Base-by-base conservation (phyloP, 2,113 vertebrate species). In the Trogon surrucura region DNA sequence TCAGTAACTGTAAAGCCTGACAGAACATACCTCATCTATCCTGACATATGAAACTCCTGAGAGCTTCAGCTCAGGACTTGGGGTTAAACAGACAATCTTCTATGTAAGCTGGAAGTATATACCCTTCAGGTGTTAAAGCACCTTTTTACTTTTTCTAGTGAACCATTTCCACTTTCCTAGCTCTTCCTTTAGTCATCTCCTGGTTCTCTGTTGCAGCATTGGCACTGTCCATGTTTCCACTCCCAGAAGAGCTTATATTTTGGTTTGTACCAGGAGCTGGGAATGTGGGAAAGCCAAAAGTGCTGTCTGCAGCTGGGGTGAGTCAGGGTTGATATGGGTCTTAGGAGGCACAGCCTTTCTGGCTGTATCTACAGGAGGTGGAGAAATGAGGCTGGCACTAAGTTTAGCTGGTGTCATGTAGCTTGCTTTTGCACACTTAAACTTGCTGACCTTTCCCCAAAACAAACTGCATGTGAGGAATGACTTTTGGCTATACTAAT, bases 11-110 rank as follows among this genome's bases (percentile, higher is more conserved):
- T 51, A 51, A 9, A 88, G 21, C 11, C 19, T 50, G 58, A 30
- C 29, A 72, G 30, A 58, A 6, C 0, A 0, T 73, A 34, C 36
- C 41, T 93, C 19, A 80, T 21, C 30, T 67, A 17, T 67, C 2
- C 34, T 65, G 64, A 34, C 9, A 62, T 6, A 6, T 61, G 70
- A 81, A 95, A 53, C 16, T 57, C 57, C 65, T 53, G n/a, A 67
- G 57, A 79, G 16, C 44, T 84, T n/a, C 38, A 57, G 21, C 23
- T 65, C 32, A 81, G 32, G n/a, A 48, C 18, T 47, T 72, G 29
- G 21, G 64, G 44, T 34, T 75, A 60, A 74, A 51, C 47, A 65
- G 30, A 32, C 10, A 74, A 25, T 48, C 47, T 73, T 70, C 30
- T 21, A 9, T 4, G 7, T 60, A 41, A 84, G 10, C 5, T 32